phyloP scores from a whole-genome alignment of 2,888 invertebrate genomes.

The Ennomos quercinarius region DNA sequence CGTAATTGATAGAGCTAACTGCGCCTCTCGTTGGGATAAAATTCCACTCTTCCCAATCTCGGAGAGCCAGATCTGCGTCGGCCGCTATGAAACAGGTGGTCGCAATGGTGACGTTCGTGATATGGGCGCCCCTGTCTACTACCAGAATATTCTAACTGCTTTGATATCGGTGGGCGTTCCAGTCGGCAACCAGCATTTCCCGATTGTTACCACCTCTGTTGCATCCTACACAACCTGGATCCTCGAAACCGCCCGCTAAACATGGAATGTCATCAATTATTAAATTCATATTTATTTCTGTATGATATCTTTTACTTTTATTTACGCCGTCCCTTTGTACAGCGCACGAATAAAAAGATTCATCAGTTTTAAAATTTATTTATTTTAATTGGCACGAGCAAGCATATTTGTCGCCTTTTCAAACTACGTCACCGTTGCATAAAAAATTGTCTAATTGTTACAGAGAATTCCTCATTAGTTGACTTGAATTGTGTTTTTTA shows the following conservation, averaged over 20 bases:
- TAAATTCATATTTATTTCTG: slow-evolving; percentile 6
- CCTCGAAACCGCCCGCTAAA: slow-evolving; percentile 18
- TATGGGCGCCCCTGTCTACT: slow-evolving; percentile 19
- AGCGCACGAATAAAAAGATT: no score
- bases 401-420: no score
- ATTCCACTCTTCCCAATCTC: slow-evolving; percentile 3
- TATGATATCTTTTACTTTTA: background rate
- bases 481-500: no score
- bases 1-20: background rate
- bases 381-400: no score
- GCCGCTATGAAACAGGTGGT: slow-evolving; percentile 15
- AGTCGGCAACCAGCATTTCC: slow-evolving; percentile 21
- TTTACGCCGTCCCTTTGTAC: no score
- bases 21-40: slow-evolving; percentile 10
- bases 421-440: no score
- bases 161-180: slow-evolving; percentile 1
- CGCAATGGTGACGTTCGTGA: slow-evolving; percentile 26
- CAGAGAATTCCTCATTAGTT: no score
- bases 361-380: no score
- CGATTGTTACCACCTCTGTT: slow-evolving; percentile 11
- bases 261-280: slow-evolving; percentile 11
- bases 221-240: slow-evolving; percentile 27
- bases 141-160: slow-evolving; percentile 6
- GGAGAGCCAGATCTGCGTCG: slow-evolving; percentile 13
- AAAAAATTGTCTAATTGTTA: no score